Evolutionary conservation across 2,888 invertebrate genomes (phyloP).

Genomic region (Marasmarcha lunaedactyla): DNA sequence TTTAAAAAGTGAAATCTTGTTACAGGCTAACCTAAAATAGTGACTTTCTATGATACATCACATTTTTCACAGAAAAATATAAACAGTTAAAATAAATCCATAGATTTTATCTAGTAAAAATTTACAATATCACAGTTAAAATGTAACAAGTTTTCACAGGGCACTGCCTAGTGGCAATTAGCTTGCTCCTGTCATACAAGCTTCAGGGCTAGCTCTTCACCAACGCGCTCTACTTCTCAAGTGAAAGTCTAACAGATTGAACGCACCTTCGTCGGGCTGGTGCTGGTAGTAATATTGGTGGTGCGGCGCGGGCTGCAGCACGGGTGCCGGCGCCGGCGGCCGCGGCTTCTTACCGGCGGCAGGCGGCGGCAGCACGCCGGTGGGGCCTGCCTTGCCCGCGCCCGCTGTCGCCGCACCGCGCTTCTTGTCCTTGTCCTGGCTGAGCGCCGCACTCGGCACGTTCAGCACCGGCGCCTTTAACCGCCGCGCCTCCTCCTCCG

Average conservation of each 20-base stretch:
- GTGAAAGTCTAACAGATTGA: conserved; percentile 70
- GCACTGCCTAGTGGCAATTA: conserved; percentile 52
- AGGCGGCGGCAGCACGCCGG: too few relatives aligned
- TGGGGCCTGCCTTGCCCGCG: conserved; percentile 41
- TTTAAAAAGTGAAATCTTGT: conserved; percentile 67
- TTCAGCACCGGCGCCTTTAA: conserved; percentile 63
- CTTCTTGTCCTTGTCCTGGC: conserved; percentile 57
- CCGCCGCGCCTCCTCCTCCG: conserved; percentile 62
- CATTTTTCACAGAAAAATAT: conserved; percentile 54
- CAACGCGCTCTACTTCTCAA: conserved; percentile 71
- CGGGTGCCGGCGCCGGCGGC: conserved; percentile 53
- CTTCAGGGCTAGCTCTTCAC: conserved; percentile 71
- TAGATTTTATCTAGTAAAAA: conserved; percentile 64
- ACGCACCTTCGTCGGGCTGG: conserved; percentile 72
- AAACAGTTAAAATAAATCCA: conserved; percentile 52
- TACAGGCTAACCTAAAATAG: conserved; percentile 65
- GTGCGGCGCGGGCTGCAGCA: conserved; percentile 55
- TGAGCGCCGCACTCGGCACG: conserved; percentile 60
- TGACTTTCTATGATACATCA: conserved; percentile 36
- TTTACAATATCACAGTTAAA: conserved; percentile 68
- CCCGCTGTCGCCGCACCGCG: conserved; percentile 40
- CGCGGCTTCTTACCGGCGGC: conserved; percentile 61
- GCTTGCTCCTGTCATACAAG: conserved; percentile 72
- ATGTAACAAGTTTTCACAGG: conserved; percentile 69
- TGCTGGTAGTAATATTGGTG: conserved; percentile 70